A percentile compares a stretch with the other conserved stretches of the same genome.
Evolutionary conservation across 2,113 vertebrate species (phyloP).

Genomic region (Megalops atlanticus): DNA sequence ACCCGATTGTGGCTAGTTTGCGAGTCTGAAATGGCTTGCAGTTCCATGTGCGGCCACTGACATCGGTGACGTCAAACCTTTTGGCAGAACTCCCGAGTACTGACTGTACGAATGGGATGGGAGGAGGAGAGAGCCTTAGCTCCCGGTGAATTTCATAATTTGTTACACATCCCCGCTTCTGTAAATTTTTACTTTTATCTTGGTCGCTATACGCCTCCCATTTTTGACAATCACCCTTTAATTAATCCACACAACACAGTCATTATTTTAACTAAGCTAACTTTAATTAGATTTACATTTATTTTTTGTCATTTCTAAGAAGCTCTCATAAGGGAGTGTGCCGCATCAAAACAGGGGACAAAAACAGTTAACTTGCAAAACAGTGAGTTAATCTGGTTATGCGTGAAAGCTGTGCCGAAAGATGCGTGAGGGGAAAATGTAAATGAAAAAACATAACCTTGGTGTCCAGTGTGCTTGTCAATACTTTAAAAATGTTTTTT

Average conservation of each 20-base stretch:
- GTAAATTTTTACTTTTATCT: background rate
- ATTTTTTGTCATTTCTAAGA: too few species aligned
- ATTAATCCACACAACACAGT: background rate
- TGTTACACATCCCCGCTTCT: background rate
- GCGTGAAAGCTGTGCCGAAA: too few species aligned
- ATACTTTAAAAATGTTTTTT: background rate
- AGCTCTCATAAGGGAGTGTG: too few species aligned
- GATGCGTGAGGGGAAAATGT: background rate
- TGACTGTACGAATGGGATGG: conserved; percentile 16
- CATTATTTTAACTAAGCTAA: too few species aligned
- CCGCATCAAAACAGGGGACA: too few species aligned
- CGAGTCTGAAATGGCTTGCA: conserved; percentile 55
- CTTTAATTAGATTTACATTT: too few species aligned
- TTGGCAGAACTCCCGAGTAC: conserved; percentile 27
- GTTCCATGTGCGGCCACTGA: conserved; percentile 75
- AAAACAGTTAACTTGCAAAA: too few species aligned
- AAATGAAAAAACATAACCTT: too few species aligned
- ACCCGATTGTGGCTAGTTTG: conserved; percentile 13
- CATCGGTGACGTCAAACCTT: conserved; percentile 66
- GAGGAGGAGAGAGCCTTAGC: background rate
- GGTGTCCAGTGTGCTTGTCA: background rate
- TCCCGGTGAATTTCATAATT: background rate
- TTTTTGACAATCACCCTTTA: background rate
- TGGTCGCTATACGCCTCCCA: background rate
- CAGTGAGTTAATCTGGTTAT: too few species aligned